phyloP scores from a whole-genome alignment of 2,797 vertebrate genomes.

The Schizopygopsis pylzovi region DNA sequence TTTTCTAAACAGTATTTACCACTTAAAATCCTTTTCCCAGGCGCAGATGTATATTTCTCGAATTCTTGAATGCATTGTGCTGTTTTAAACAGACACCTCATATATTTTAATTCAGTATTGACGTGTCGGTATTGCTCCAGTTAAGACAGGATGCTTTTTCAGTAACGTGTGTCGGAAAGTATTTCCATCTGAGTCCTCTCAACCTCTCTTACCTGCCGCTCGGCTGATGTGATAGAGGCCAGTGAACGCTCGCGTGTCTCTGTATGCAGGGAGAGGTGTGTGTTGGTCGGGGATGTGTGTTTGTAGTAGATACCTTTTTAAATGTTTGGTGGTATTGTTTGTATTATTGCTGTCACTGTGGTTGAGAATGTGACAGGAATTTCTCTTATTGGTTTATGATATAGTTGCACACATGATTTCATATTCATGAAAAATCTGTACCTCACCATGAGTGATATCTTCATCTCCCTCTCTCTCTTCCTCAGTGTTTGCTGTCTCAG shows the following conservation, averaged over 20 bases:
- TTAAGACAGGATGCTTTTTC: conserved; percentile 32
- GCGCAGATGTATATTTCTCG: neutral
- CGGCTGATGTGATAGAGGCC: conserved; percentile 30
- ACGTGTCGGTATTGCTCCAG: conserved; percentile 13
- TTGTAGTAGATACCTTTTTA: neutral
- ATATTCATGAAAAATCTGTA: conserved; percentile 1
- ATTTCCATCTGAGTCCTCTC: conserved; percentile 37
- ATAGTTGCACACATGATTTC: neutral
- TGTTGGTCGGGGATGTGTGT: neutral
- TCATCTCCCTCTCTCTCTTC: neutral
- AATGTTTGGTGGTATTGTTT: neutral
- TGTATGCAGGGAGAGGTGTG: neutral
- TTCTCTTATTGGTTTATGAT: neutral
- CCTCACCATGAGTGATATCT: neutral
- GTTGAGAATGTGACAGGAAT: neutral
- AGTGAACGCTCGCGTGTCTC: neutral
- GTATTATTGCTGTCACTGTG: neutral
- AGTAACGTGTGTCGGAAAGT: conserved; percentile 42
- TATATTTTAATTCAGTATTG: conserved; percentile 17
- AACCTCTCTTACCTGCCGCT: conserved; percentile 11
- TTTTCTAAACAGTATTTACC: neutral
- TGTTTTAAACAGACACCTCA: neutral
- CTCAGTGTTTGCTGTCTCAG: conserved; percentile 90
- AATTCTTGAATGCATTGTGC: neutral
- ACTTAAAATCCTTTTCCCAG: neutral